Base-by-base conservation (phyloP, 2,888 invertebrate species). In the Tineola bisselliella region DNA sequence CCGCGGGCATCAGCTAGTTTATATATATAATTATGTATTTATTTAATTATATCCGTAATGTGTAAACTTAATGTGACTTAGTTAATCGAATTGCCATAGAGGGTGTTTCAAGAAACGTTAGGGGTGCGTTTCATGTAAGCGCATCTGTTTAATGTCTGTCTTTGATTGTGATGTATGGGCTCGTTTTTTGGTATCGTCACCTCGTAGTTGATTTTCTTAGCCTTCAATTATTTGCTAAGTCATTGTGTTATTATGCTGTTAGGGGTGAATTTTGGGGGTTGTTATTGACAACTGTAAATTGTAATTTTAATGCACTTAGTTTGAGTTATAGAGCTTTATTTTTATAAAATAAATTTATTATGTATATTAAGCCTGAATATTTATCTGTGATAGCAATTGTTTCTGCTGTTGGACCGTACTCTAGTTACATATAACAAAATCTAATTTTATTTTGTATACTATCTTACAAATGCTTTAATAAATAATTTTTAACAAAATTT, bases 61-160 rank as follows among this genome's bases (percentile, higher is more conserved):
- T 79, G 69, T 71, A 81, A 78, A 83, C 81, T 81, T 79, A 72
- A 66, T 68, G 68, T 25, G 25, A 69, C 68, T 25, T 67, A 69
- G 71, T 60, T 81, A 83, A 84, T 84, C 81, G 77, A 84, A 84
- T 84, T 76, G 25, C 2, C 73, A 77, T 77, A 78, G 19, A 56
- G 56, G 56, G 56, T 25, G 25, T 19, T 25, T 19, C 2, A 25
- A n/a, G 56, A 56, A 56, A 25, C 18, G 3, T 38, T 48, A 48
- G 56, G 56, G 56, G 48, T 48, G 15, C 5, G n/a, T n/a, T 48
- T 17, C 15, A 6, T 43, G 17, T 17, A 17, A 30, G 6, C 4
- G 56, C 56, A 13, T 30, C 56, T 56, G 56, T 56, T 19, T 18
- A 19, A 56, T 19, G 56, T 56, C 56, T 56, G 25, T 12, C 56